A percentile compares a stretch with the other conserved stretches of the same genome.
These are phyloP conservation scores for Neolamprologus ventralis DNA, from an alignment of 2,113 vertebrate genomes.

Conservation along the genomic window DNA sequence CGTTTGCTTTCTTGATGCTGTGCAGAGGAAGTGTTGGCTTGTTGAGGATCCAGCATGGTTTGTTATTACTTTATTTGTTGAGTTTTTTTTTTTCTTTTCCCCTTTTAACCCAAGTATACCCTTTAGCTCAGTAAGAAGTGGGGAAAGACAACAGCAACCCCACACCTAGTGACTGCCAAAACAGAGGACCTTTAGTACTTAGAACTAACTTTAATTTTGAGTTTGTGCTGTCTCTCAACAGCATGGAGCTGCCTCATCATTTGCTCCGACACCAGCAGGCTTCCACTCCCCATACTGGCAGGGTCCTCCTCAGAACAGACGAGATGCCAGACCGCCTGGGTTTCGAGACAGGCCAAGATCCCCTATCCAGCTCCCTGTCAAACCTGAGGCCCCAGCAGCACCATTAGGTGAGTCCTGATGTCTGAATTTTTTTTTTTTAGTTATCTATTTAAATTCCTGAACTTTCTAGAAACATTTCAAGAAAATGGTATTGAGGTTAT, in stretches of 20 bases:
- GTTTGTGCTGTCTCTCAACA: constrained; percentile 68
- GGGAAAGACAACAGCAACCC: not conserved
- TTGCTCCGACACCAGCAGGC: constrained; percentile 82
- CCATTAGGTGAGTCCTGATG: constrained; percentile 77
- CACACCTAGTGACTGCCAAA: not conserved
- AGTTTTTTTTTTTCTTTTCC: not conserved
- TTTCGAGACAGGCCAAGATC: constrained; percentile 92
- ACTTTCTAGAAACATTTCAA: not conserved
- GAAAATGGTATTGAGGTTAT: not conserved
- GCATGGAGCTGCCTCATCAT: constrained; percentile 93
- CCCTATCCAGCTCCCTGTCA: constrained; percentile 87
- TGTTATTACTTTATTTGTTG: not conserved
- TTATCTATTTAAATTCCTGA: not conserved
- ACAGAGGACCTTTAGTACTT: not conserved
- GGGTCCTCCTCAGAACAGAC: constrained; percentile 89
- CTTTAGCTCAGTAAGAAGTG: not conserved
- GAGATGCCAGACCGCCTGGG: constrained; percentile 84
- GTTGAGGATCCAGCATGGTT: constrained; percentile 57
- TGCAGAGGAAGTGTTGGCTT: constrained; percentile 51
- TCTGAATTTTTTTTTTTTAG: not conserved
- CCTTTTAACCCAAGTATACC: not conserved
- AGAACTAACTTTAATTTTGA: not conserved
- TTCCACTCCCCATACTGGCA: constrained; percentile 96
- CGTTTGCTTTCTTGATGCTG: constrained; percentile 42
- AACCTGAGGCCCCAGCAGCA: constrained; percentile 86